Conservation (phyloP, 2,888 invertebrate species). For the Apomyelois bistriatella region DNA sequence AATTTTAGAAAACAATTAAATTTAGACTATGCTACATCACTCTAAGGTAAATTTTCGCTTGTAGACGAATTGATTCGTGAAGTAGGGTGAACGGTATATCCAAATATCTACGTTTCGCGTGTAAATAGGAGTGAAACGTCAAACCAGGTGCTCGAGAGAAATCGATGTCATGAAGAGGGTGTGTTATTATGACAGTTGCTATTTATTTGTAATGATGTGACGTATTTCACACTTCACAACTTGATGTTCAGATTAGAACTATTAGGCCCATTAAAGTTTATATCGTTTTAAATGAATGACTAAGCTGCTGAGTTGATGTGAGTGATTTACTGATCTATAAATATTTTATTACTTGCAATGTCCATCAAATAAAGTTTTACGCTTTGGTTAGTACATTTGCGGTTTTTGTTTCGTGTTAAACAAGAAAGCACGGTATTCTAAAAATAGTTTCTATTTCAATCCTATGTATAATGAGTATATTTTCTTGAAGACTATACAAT, state of each 20-base stretch:
- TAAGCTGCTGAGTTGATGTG: conserved; percentile 8
- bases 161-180: conserved; percentile 67
- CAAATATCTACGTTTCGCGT: conserved; percentile 74
- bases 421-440: not conserved
- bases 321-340: conserved; percentile 7
- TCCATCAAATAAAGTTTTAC: conserved; percentile 5
- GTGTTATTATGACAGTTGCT: conserved; percentile 73
- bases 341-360: conserved; percentile 8
- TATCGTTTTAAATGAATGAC: conserved; percentile 28
- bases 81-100: conserved; percentile 57
- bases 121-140: conserved; percentile 74
- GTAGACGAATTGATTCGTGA: conserved; percentile 32
- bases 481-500: too few relatives aligned
- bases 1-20: conserved; percentile 29
- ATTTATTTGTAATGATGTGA: conserved; percentile 56
- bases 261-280: conserved; percentile 42
- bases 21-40: conserved; percentile 30
- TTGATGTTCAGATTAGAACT: conserved; percentile 38
- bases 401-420: not conserved
- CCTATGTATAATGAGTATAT: too few relatives aligned
- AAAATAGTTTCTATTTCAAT: not conserved
- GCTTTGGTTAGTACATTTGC: conserved; percentile 2
- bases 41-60: conserved; percentile 37
- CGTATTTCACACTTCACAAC: conserved; percentile 23
- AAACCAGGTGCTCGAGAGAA: conserved; percentile 71